Base-by-base conservation (phyloP, 2,888 invertebrate species). In the Dione juno region DNA sequence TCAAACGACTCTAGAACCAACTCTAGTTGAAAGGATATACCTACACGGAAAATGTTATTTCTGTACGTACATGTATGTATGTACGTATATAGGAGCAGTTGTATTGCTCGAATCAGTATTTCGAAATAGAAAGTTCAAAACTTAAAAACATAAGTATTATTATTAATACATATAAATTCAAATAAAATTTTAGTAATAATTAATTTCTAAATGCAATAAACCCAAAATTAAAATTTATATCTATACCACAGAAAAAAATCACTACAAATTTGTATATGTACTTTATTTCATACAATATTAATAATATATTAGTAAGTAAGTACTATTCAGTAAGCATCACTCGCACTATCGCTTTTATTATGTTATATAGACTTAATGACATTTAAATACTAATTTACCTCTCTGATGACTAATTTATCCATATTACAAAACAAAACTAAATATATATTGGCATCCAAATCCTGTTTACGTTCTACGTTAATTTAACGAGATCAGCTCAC, bases 1-100 rank as follows among this genome's bases (percentile, higher is more conserved):
- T 50, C 67, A 59, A 59, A 50, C 59, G 21, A 35, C 41, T 50
- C 50, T 7, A 40, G 40, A 59, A 50, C 59, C 41, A 37, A 67
- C 58, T 13, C 37, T 48, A 59, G n/a, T 40, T 11, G 37, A 40
- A 40, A 50, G 58, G 63, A 63, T 35, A 48, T 63, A 48, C n/a
- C n/a, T 28, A 28, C 48, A 16, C n/a, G 43, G 28, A 43, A 14
- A 59, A 41, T 43, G 59, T 59, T 43, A 59, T 59, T 21, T 14
- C 19, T 43, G 43, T 14, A 54, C 14, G 8, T 59, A 59, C n/a
- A 16, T 43, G 0, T 5, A 43, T 8, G 16, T 16, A 16, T 16
- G 16, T 48, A 48, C 48, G n/a, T 28, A 28, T n/a, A 14, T 10
- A 61, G 28, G 2, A 11, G 45, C n/a, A 14, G 21, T 59, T 21